Base-by-base conservation (phyloP, 2,888 invertebrate species). In the Gari tellinella region DNA sequence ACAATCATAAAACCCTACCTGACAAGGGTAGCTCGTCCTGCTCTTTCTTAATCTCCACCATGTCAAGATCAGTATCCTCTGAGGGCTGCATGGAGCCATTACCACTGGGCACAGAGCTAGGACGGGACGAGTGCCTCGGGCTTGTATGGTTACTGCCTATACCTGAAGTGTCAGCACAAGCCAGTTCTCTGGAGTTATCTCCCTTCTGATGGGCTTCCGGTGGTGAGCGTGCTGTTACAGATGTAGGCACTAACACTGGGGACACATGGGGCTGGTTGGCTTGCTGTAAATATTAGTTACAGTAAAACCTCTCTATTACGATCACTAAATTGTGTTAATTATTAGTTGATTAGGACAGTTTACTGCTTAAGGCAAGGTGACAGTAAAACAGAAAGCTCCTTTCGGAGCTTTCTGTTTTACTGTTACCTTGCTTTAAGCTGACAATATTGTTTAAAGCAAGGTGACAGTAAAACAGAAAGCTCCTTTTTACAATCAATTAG, bases 81-180 rank as follows among this genome's bases (percentile, higher is more conserved):
- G 62, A 38, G 14, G 74, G 72, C 58, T 74, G 79, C 23, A 79
- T 72, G 7, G 79, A 79, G 10, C 70, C 79, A 63, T 72, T 79
- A 31, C 74, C 68, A 48, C 79, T 79, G 8, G 74, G 79, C 41
- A 69, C 72, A 21, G 79, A 79, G 43, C 72, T 75, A 0, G 79
- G 79, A 19, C 79, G 45, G n/a, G 79, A 79, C 10, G 79, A 79
- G 38, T 79, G 79, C 10, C 72, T 67, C 19, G 79, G 79, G 38
- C 79, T 79, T 2, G 72, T 79, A 26, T 79, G 70, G 53, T 66
- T 79, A 52, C 79, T 79, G 1, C 74, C 79, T n/a, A 79, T 79
- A 31, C 79, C 79, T n/a, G 79, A 79, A 1, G 79, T 79, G 72
- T 79, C 79, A 1, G 79, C 79, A 69, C 79, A 79, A 10, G 70